phyloP scores from a whole-genome alignment of 2,113 vertebrate genomes.

The Cervus canadensis region DNA sequence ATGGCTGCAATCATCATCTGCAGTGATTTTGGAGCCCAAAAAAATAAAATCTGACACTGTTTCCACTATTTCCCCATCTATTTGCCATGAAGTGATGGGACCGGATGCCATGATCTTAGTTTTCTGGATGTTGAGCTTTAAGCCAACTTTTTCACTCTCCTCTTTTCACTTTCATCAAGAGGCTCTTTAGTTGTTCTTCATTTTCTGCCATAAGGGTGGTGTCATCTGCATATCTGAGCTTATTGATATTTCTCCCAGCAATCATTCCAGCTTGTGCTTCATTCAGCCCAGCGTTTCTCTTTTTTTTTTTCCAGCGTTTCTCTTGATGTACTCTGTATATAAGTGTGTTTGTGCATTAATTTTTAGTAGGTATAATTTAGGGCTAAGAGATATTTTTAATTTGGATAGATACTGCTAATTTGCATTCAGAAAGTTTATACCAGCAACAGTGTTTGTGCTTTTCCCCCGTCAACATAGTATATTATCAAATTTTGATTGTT shows the following conservation, averaged over 20 bases:
- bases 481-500: conserved; percentile 9
- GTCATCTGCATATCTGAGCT: neutral
- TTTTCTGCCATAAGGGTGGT: neutral
- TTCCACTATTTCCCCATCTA: neutral
- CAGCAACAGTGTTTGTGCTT: neutral
- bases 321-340: neutral
- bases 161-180: neutral
- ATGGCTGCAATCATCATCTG: neutral
- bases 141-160: neutral
- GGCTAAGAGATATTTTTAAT: neutral
- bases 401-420: neutral
- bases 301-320: neutral
- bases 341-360: neutral
- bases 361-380: conserved; percentile 27
- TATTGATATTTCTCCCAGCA: neutral
- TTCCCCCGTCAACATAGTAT: neutral
- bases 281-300: neutral
- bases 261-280: neutral
- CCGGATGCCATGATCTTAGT: neutral
- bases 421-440: neutral
- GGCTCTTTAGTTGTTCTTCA: neutral
- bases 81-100: neutral
- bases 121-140: neutral
- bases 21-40: neutral
- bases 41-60: neutral